Conservation (phyloP, 1,140 invertebrate species). For the Anastrepha ludens region DNA sequence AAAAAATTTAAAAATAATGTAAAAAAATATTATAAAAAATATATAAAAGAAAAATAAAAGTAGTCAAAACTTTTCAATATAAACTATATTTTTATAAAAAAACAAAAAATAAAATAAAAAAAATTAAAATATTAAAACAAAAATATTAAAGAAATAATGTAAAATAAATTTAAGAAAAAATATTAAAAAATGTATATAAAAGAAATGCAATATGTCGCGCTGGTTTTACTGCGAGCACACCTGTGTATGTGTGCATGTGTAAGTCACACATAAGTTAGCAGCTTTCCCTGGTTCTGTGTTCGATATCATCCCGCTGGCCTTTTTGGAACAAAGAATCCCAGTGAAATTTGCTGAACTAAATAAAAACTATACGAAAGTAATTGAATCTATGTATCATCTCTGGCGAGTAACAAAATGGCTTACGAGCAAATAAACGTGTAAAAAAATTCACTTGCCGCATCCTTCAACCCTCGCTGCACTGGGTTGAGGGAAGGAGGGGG, state of each 20-base stretch:
- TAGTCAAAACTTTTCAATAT: too few species aligned
- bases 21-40: too few species aligned
- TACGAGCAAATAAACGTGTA: not conserved
- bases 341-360: not conserved
- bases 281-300: not conserved
- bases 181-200: too few species aligned
- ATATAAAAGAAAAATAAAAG: too few species aligned
- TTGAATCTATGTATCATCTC: constrained; percentile 22
- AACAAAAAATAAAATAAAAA: not conserved
- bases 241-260: too few species aligned
- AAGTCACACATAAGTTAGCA: not conserved
- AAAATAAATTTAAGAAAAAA: too few species aligned
- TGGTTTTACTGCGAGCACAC: too few species aligned
- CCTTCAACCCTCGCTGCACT: not conserved
- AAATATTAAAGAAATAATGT: not conserved
- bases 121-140: not conserved
- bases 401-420: not conserved
- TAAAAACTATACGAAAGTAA: not conserved
- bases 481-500: not conserved
- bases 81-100: not conserved
- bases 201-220: too few species aligned
- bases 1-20: too few species aligned
- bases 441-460: not conserved
- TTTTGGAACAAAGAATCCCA: not conserved
- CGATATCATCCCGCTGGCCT: not conserved